Conservation (phyloP, 2,113 vertebrate genomes). For the Chroicocephalus ridibundus region DNA sequence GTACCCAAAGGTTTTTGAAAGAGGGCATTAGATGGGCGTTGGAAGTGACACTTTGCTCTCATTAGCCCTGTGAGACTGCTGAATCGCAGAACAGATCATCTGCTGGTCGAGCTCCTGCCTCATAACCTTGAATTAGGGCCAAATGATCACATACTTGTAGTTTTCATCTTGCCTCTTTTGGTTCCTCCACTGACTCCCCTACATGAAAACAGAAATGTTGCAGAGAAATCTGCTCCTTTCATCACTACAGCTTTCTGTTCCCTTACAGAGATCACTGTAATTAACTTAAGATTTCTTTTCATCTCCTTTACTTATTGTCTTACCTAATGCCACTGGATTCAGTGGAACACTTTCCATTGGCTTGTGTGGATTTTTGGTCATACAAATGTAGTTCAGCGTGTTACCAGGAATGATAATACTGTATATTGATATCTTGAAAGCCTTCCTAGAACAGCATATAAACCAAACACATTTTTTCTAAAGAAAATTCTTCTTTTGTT, state of each 20-base stretch:
- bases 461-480: not conserved
- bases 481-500: not conserved
- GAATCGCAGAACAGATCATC: not conserved
- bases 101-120: not conserved
- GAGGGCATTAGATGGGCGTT: not conserved
- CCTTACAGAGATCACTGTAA: not conserved
- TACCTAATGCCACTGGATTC: not conserved
- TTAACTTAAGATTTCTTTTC: not conserved
- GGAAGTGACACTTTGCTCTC: not conserved
- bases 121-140: not conserved
- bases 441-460: not conserved
- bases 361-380: not conserved
- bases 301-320: not conserved
- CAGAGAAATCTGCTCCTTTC: not conserved
- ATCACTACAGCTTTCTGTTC: not conserved
- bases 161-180: not conserved
- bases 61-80: not conserved
- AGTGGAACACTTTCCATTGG: not conserved
- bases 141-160: not conserved
- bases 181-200: not conserved
- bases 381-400: fast-evolving
- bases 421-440: not conserved
- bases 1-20: not conserved
- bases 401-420: not conserved
- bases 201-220: not conserved